Conservation (phyloP, 2,797 vertebrate species). For the Anas bahamensis region DNA sequence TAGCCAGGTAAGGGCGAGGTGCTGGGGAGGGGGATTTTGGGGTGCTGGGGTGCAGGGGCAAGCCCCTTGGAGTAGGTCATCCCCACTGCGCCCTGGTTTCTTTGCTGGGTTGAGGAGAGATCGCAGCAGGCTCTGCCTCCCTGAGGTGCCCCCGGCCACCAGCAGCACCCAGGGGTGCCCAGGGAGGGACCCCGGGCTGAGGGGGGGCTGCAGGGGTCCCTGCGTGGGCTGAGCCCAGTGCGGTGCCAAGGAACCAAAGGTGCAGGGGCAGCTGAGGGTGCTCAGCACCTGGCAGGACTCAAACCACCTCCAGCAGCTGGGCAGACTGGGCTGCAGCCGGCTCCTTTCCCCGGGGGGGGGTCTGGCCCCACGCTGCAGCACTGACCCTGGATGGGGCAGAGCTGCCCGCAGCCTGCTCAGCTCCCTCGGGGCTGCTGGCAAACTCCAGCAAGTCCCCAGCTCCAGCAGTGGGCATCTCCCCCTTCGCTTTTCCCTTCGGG, state of each 20-base stretch:
- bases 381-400: neutral
- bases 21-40: neutral
- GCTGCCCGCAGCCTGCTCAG: neutral
- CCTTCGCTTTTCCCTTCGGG: neutral
- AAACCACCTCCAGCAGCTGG: neutral
- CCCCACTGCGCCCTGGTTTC: neutral
- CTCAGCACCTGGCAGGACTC: neutral
- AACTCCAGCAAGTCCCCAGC: neutral
- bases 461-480: neutral
- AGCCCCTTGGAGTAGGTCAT: neutral
- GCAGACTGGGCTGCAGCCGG: neutral
- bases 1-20: constrained; percentile 50
- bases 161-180: neutral
- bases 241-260: neutral
- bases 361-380: neutral
- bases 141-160: neutral
- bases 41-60: accelerated
- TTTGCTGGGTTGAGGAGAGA: neutral
- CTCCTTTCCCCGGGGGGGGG: neutral
- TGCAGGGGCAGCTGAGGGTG: neutral
- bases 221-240: neutral
- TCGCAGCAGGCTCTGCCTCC: neutral
- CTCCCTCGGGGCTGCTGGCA: accelerated
- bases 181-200: accelerated
- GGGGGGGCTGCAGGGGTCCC: neutral